A percentile compares a stretch with the other conserved stretches of the same genome.
These are phyloP conservation scores for Drosophila subobscura DNA, from an alignment of 1,140 invertebrate species.

Conservation along the genomic window DNA sequence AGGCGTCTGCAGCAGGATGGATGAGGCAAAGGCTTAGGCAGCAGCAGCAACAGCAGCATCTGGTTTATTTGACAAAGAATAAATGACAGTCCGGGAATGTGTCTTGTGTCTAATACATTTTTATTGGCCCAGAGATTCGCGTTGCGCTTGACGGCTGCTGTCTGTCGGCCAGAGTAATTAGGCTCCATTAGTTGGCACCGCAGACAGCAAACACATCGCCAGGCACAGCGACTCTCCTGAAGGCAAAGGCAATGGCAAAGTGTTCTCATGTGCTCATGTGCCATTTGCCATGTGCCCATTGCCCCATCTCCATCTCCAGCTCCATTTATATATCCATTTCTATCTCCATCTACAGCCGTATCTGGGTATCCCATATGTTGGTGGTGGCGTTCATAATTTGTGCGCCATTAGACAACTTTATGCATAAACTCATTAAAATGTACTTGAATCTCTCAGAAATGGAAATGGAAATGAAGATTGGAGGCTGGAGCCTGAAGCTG, in stretches of 20 bases:
- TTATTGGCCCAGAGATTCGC: slow-evolving; percentile 67
- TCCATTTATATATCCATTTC: slow-evolving; percentile 29
- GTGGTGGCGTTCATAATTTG: slow-evolving; percentile 74
- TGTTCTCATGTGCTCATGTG: slow-evolving; percentile 48
- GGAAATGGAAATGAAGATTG: slow-evolving; percentile 43
- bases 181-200: slow-evolving; percentile 66
- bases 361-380: slow-evolving; percentile 29
- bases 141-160: slow-evolving; percentile 5
- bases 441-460: slow-evolving; percentile 73
- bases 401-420: slow-evolving; percentile 76
- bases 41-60: slow-evolving; percentile 1
- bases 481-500: no score
- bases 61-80: slow-evolving; percentile 41
- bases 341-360: slow-evolving; percentile 3
- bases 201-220: slow-evolving; percentile 19
- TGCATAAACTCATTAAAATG: slow-evolving; percentile 79
- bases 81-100: slow-evolving; percentile 60
- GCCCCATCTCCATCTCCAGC: slow-evolving; percentile 20
- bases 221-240: slow-evolving; percentile 14
- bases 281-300: slow-evolving; percentile 31
- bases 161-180: slow-evolving; percentile 66
- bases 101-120: slow-evolving; percentile 54
- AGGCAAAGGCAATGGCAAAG: slow-evolving; percentile 63
- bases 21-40: slow-evolving; percentile 5
- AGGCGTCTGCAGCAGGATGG: neutral